phyloP scores from a whole-genome alignment of 2,888 invertebrate species.

The Drosophila recens region DNA sequence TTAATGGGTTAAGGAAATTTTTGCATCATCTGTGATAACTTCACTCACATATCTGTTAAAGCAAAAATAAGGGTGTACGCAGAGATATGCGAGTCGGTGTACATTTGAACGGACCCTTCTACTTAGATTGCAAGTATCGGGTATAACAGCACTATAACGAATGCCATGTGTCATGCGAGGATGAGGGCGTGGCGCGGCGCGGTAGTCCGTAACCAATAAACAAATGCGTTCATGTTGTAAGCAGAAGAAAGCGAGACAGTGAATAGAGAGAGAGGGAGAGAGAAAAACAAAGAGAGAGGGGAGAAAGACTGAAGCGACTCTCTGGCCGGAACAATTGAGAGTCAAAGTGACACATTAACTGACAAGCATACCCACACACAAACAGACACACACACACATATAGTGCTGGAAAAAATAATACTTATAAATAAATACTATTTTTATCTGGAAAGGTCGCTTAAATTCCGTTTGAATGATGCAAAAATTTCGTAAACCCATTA shows the following conservation, averaged over 20 bases:
- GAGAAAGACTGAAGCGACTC: constrained; percentile 18
- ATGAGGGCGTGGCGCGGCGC: constrained; percentile 49
- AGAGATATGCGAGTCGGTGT: too few relatives aligned
- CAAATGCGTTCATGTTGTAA: constrained; percentile 59
- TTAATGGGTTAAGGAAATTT: too few relatives aligned
- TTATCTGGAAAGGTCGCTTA: too few relatives aligned
- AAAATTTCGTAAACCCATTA: too few relatives aligned
- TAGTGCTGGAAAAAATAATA: too few relatives aligned
- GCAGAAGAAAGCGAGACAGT: background rate
- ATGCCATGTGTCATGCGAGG: constrained; percentile 39
- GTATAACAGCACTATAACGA: constrained; percentile 9
- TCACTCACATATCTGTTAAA: too few relatives aligned
- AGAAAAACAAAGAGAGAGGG: background rate
- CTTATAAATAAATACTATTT: too few relatives aligned
- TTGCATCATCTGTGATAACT: too few relatives aligned
- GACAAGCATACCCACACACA: constrained; percentile 34
- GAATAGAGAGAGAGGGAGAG: background rate
- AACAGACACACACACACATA: background rate
- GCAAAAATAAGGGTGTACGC: too few relatives aligned
- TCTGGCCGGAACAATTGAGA: constrained; percentile 69
- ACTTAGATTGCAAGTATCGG: too few relatives aligned
- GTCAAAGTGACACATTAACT: constrained; percentile 75
- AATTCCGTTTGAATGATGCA: too few relatives aligned
- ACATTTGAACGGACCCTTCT: too few relatives aligned
- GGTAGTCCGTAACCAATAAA: constrained; percentile 51